Base-by-base conservation (phyloP, 2,113 vertebrate genomes). In the Halichoerus grypus region DNA sequence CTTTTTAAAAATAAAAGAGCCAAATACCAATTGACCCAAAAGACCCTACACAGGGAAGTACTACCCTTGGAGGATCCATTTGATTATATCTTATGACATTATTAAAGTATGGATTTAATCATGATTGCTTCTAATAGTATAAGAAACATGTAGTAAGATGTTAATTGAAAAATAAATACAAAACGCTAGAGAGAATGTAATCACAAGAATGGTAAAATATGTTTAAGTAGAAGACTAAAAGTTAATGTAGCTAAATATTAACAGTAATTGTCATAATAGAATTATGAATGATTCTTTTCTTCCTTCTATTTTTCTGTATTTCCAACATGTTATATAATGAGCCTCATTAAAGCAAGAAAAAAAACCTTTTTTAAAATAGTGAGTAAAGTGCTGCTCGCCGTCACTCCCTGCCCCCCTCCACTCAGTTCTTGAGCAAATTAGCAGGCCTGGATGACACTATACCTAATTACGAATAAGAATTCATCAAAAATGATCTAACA, bases 181-280 rank as follows among this genome's bases (percentile, higher is more conserved):
- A 95, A 92, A 67, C 53, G 3, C 31, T 82, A 28, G 36, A 26
- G 5, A 65, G 5, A 57, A 71, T 28, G 55, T 81, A 85, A 91
- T 83, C n/a, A 81, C 7, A 93, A 74, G n/a, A 57, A 63, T 85
- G 36, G 39, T 87, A 79, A 94, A 95, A 51, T 79, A 92, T 51
- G 31, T 4, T 83, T 28, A 61, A 76, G 14, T 69, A n/a, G 19
- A 80, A 77, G 4, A 51, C n/a, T 95, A 24, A 79, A 93, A 69
- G 24, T 65, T 85, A 91, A 77, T 31, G 15, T 76, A 51, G 49
- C 21, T 69, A 97, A 55, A 53, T 33, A 53, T 77, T 76, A 85
- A 46, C 42, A 31, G 10, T 72, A 80, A 39, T 79, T 69, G 1
- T 36, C 42, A 42, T 63, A 46, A 86, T 21, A 21, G 4, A 28